Percentiles rank a stretch among this genome's conserved stretches.
These are phyloP conservation scores for Phyllostomus hastatus DNA, from an alignment of 2,113 vertebrate species.

Conservation along the genomic window DNA sequence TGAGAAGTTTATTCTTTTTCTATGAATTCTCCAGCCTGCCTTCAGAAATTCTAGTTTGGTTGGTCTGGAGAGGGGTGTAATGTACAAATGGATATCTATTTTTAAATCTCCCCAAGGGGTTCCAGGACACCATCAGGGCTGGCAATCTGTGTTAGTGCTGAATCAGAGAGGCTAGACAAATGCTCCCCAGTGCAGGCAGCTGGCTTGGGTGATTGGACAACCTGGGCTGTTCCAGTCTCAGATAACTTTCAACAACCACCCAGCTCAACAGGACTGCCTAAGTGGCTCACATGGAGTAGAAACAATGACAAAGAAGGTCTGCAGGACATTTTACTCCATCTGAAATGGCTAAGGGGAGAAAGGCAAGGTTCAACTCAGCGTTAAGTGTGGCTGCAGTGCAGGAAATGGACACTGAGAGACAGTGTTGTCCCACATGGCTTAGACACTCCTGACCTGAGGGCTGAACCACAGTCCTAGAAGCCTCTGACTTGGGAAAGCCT, in stretches of 20 bases:
- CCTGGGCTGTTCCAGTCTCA: background rate
- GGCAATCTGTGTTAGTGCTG: background rate
- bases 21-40: background rate
- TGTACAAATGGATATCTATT: background rate
- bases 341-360: background rate
- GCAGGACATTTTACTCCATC: background rate
- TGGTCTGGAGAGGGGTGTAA: background rate
- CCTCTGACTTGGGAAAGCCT: background rate
- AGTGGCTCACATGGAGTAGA: background rate
- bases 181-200: background rate
- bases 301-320: background rate
- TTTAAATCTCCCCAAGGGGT: background rate
- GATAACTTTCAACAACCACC: background rate
- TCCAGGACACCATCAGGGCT: background rate
- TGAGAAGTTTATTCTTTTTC: background rate
- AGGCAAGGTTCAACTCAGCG: background rate
- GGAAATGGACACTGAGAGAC: background rate
- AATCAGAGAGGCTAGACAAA: background rate
- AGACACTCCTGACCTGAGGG: background rate
- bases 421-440: background rate
- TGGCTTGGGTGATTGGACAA: background rate
- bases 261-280: too few relatives aligned
- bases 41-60: background rate
- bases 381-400: background rate
- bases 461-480: fast-evolving